phyloP scores from a whole-genome alignment of 2,888 invertebrate genomes.

The Helleia helle region DNA sequence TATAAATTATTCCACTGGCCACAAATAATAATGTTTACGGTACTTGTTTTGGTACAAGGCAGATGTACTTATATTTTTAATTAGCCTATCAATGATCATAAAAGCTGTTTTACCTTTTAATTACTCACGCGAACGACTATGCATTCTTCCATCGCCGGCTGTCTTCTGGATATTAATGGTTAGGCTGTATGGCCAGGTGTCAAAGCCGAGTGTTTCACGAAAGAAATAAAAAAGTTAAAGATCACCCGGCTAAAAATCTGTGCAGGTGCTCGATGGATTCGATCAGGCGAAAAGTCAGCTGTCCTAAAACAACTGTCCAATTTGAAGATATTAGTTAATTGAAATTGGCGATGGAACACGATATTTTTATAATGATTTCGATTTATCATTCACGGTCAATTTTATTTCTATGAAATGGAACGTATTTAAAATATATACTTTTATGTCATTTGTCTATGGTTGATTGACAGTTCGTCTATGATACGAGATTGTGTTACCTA shows the following conservation, averaged over 20 bases:
- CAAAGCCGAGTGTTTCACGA: slow-evolving; percentile 39
- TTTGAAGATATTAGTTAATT: slow-evolving; percentile 18
- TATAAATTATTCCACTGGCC: too few species aligned
- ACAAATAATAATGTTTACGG: too few species aligned
- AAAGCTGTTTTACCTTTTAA: slow-evolving; percentile 40
- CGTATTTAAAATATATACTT: too few species aligned
- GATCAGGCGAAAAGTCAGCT: slow-evolving; percentile 64
- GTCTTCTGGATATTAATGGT: too few species aligned
- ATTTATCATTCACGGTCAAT: too few species aligned
- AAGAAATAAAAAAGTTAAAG: slow-evolving; percentile 45
- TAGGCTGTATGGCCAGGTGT: slow-evolving; percentile 60
- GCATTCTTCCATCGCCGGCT: slow-evolving; percentile 27
- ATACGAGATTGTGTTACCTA: too few species aligned
- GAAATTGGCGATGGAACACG: slow-evolving; percentile 11
- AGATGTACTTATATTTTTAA: slow-evolving; percentile 6
- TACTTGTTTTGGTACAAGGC: too few species aligned
- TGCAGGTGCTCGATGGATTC: slow-evolving; percentile 49
- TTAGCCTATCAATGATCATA: slow-evolving; percentile 22
- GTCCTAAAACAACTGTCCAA: slow-evolving; percentile 34
- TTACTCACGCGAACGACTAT: slow-evolving; percentile 27
- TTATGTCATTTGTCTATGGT: too few species aligned
- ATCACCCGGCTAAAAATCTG: slow-evolving; percentile 59
- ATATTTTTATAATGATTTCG: too few species aligned
- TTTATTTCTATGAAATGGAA: too few species aligned
- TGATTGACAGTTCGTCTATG: too few species aligned